These are phyloP conservation scores for Echeneis naucrates DNA, from an alignment of 2,797 vertebrate genomes.

Conservation along the genomic window DNA sequence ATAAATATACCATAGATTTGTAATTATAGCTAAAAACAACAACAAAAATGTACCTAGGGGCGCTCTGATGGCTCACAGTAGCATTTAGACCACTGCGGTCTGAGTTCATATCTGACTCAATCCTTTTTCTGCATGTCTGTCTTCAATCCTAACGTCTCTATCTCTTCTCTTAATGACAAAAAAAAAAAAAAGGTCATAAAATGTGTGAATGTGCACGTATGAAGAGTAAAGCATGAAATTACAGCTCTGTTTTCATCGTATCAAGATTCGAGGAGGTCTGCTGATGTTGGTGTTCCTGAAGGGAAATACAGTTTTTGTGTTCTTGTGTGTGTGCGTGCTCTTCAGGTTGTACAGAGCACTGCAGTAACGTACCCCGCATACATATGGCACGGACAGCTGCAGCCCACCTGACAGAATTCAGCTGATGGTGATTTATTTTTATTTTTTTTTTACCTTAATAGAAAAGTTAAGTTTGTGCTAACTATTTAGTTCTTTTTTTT, in stretches of 20 bases:
- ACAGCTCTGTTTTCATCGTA: constrained; percentile 11
- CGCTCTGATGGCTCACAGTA: too few relatives aligned
- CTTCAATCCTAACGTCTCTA: too few relatives aligned
- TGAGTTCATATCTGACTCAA: too few relatives aligned
- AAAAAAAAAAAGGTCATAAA: not conserved
- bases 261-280: not conserved
- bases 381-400: not conserved
- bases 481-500: constrained; percentile 26
- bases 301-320: not conserved
- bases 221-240: constrained; percentile 7
- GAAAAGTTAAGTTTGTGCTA: constrained; percentile 43
- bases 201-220: not conserved
- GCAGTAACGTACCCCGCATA: not conserved
- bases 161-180: too few relatives aligned
- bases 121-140: too few relatives aligned
- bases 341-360: not conserved
- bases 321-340: not conserved
- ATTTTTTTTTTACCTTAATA: constrained; percentile 29
- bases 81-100: too few relatives aligned
- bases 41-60: too few relatives aligned
- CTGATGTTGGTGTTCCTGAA: not conserved
- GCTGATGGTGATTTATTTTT: too few relatives aligned
- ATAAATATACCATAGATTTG: too few relatives aligned
- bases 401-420: not conserved
- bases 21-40: too few relatives aligned